Base-by-base conservation (phyloP, 2,888 invertebrate genomes). In the Diplolepis rosae region DNA sequence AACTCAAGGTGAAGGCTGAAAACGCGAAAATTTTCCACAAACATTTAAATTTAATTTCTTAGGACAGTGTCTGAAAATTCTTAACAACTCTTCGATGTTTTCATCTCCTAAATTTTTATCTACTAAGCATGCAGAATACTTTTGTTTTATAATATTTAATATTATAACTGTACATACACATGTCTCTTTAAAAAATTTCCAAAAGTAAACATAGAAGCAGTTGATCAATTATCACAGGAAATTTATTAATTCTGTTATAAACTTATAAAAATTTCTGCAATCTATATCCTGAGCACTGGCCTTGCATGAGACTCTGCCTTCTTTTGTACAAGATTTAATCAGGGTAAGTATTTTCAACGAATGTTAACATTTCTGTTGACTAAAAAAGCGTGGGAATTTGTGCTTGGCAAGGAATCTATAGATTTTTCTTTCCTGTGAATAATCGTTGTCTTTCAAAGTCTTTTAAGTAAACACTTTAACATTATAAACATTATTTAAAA, bases 261-360 rank as follows among this genome's bases (percentile, higher is more conserved):
- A 39, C 24, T 0, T 6, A 5, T 4, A 18, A 35, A 27, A 4
- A 35, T 45, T 28, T 69, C 52, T 28, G 45, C 18, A 65, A 24
- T 69, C 50, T 51, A 30, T 51, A 45, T 52, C 51, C 35, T 50
- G 30, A 22, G 45, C 28, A 28, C 42, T 50, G 70, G 65, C 39
- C 68, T 69, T 70, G 56, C 56, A 68, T 68, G 68, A 70, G 32
- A 30, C 48, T 11, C 67, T 67, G 11, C 65, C 27, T 65, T 35
- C 15, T 65, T 45, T 18, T 56, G 39, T 22, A 27, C 35, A 39
- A 61, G 22, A 61, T 11, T 13, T 54, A 56, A 11, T 30, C 13
- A 66, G 39, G 71, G 74, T 74, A 69, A 74, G 74, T 74, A 69
- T 69, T 65, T 35, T 35, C 39, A 42, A 56, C 32, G 50, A 51